Conservation (phyloP, 2,797 vertebrate genomes). For the Ptychadena robeensis region DNA sequence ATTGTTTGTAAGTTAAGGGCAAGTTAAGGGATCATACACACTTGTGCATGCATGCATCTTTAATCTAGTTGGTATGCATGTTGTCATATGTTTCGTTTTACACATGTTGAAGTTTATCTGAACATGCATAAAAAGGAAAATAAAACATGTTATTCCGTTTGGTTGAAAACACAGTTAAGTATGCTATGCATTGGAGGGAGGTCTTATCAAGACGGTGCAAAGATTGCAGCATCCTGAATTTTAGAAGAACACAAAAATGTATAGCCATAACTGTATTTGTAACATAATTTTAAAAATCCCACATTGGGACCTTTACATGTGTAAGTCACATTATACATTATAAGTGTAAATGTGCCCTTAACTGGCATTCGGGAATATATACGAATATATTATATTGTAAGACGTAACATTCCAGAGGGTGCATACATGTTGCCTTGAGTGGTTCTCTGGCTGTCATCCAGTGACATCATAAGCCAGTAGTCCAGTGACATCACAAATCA, state of each 20-base stretch:
- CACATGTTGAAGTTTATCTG: not conserved
- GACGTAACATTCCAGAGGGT: not conserved
- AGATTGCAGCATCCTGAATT: not conserved
- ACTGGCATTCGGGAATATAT: not conserved
- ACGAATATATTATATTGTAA: not conserved
- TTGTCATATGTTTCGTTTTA: not conserved
- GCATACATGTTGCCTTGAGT: not conserved
- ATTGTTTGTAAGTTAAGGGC: too few relatives aligned
- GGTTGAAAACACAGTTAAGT: not conserved
- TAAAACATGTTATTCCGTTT: too few relatives aligned
- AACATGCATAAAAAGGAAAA: too few relatives aligned
- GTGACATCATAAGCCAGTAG: conserved; percentile 54
- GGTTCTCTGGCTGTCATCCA: conserved; percentile 24
- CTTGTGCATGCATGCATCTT: not conserved
- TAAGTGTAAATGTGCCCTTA: not conserved
- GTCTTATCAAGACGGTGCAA: not conserved
- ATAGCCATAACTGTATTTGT: not conserved
- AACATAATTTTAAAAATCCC: not conserved
- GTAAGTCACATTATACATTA: not conserved
- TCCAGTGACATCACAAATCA: conserved; percentile 60
- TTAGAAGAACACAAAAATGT: not conserved
- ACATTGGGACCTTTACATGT: not conserved
- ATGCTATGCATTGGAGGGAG: not conserved
- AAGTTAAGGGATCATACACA: not conserved
- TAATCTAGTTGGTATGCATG: not conserved